A percentile compares a stretch with the other conserved stretches of the same genome.
Evolutionary conservation across 2,113 vertebrate genomes (phyloP).

Genomic region (Dendropsophus ebraccatus): DNA sequence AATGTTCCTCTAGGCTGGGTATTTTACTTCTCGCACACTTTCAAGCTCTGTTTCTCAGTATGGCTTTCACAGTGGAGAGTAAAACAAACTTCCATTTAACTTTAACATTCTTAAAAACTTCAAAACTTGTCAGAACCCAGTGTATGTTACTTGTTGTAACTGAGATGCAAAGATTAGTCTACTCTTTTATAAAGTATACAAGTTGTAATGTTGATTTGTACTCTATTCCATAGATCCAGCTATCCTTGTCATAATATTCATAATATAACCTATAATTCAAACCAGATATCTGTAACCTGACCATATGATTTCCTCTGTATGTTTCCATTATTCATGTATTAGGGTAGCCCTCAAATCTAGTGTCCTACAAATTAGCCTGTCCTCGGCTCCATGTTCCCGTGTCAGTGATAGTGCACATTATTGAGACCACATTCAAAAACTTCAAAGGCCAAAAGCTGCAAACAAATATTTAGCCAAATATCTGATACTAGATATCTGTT

Average conservation of each 20-base stretch:
- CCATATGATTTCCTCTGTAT: background rate
- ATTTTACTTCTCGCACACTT: background rate
- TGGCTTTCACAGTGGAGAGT: background rate
- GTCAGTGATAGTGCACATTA: conserved; percentile 29
- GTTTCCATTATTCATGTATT: conserved; percentile 13
- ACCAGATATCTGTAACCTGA: conserved; percentile 1
- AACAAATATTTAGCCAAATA: conserved; percentile 67
- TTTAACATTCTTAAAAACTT: background rate
- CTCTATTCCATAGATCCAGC: background rate
- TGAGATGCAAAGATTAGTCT: background rate
- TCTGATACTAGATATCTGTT: conserved; percentile 65
- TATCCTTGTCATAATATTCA: background rate
- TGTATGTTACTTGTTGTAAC: background rate
- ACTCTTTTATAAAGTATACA: background rate
- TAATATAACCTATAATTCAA: background rate
- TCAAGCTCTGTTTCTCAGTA: background rate
- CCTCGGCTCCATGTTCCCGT: conserved; percentile 14
- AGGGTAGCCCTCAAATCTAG: background rate
- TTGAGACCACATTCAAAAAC: conserved; percentile 16
- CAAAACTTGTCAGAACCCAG: background rate
- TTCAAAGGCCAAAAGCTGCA: conserved; percentile 33
- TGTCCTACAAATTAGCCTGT: conserved; percentile 35
- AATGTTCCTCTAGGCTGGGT: background rate
- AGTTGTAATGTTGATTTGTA: background rate
- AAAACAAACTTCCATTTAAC: background rate